phyloP scores from a whole-genome alignment of 2,113 vertebrate species.

The Gambusia affinis region DNA sequence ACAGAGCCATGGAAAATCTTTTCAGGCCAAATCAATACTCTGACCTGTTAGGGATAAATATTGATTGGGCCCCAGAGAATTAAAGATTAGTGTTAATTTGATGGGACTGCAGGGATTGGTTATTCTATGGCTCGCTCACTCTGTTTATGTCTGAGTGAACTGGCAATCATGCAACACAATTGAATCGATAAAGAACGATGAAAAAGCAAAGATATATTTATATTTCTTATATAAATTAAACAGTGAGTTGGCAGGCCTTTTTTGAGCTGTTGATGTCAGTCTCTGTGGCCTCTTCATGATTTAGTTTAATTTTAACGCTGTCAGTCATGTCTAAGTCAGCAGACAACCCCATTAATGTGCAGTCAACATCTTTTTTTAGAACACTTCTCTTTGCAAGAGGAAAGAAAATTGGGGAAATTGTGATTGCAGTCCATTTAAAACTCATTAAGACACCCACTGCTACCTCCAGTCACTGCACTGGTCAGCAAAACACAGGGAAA shows the following conservation, averaged over 20 bases:
- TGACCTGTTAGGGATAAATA: slow-evolving; percentile 16
- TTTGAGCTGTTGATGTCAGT: background rate
- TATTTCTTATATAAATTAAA: background rate
- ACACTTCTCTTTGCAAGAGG: slow-evolving; percentile 4
- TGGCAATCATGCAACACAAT: background rate
- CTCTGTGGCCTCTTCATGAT: background rate
- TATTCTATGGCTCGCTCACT: background rate
- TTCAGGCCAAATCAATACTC: slow-evolving; percentile 1
- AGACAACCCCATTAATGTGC: slow-evolving; percentile 7
- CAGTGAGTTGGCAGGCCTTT: background rate
- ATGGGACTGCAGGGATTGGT: background rate
- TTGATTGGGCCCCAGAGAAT: slow-evolving; percentile 17
- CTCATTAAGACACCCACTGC: slow-evolving; percentile 15
- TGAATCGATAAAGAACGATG: background rate
- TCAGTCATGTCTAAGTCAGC: slow-evolving; percentile 31
- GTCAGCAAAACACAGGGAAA: background rate
- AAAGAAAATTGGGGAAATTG: background rate
- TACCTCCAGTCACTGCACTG: background rate
- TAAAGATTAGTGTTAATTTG: background rate
- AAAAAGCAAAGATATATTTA: background rate
- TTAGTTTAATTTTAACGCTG: slow-evolving; percentile 5
- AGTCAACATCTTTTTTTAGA: slow-evolving; percentile 11
- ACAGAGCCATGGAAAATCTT: slow-evolving; percentile 23
- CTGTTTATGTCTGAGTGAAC: background rate
- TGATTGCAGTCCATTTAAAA: slow-evolving; percentile 20